Conservation (phyloP, 2,888 invertebrate genomes). For the Smittia aterrima region DNA sequence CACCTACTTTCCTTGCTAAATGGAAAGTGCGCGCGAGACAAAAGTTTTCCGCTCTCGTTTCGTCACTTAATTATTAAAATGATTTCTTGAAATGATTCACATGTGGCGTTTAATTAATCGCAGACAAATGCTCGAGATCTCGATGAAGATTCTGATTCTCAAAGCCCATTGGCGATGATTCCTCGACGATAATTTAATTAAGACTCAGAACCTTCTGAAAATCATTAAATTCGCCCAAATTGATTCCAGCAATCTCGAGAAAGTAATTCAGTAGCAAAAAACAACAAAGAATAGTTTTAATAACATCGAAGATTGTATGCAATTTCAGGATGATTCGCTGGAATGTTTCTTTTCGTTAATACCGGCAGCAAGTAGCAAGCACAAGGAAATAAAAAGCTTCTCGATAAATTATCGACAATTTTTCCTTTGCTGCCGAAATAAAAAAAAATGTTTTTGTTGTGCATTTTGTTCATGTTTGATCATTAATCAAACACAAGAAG, state of each 20-base stretch:
- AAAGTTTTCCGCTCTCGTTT: not conserved
- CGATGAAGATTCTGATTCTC: too few relatives aligned
- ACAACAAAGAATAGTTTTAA: constrained; percentile 30
- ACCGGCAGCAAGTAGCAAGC: constrained; percentile 16
- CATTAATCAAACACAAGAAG: constrained; percentile 2
- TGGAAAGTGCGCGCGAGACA: not conserved
- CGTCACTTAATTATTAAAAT: not conserved
- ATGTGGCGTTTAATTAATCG: too few relatives aligned
- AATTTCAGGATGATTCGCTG: constrained; percentile 28
- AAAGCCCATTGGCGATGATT: not conserved
- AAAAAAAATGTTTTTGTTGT: too few relatives aligned
- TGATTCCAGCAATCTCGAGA: not conserved
- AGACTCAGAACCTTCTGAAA: not conserved
- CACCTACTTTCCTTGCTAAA: not conserved
- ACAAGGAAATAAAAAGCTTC: constrained; percentile 12
- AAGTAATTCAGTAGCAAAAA: constrained; percentile 30
- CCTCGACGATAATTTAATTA: constrained; percentile 3
- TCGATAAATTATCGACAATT: constrained; percentile 37
- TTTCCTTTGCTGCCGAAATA: constrained; percentile 3
- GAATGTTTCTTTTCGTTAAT: constrained; percentile 21
- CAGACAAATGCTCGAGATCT: too few relatives aligned
- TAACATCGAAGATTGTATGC: constrained; percentile 30
- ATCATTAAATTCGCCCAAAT: not conserved
- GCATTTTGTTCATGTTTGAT: not conserved
- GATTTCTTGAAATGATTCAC: too few relatives aligned